Conservation (phyloP, 2,888 invertebrate species). For the Charanyca ferruginea region DNA sequence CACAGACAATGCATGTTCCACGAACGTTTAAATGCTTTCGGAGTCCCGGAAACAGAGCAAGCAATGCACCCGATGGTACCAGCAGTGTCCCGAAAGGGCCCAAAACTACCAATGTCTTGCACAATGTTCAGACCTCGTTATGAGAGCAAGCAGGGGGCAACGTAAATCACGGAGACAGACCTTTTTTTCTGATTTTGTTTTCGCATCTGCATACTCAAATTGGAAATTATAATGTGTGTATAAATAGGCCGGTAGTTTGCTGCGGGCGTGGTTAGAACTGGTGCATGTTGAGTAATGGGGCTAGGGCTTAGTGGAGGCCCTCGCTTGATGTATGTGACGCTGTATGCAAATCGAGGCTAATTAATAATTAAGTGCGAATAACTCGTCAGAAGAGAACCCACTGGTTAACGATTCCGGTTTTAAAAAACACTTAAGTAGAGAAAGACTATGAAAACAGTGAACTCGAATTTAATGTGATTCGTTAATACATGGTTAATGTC, state of each 20-base stretch:
- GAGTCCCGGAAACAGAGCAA: slow-evolving; percentile 81
- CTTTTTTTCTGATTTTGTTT: slow-evolving; percentile 62
- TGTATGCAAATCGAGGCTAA: slow-evolving; percentile 37
- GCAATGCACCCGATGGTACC: slow-evolving; percentile 46
- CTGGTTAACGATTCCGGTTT: not conserved
- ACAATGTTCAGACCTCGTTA: slow-evolving; percentile 68
- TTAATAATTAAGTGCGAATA: slow-evolving; percentile 30
- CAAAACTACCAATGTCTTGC: slow-evolving; percentile 35
- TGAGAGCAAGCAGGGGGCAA: slow-evolving; percentile 64
- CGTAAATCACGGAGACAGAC: slow-evolving; percentile 64
- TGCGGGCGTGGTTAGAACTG: slow-evolving; percentile 46
- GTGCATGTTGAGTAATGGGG: slow-evolving; percentile 38
- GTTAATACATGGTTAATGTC: no score
- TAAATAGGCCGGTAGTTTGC: slow-evolving; percentile 49
- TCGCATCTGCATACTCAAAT: slow-evolving; percentile 66
- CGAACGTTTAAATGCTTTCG: slow-evolving; percentile 75
- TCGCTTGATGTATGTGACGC: slow-evolving; percentile 21
- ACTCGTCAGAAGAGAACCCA: not conserved
- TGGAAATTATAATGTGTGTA: slow-evolving; percentile 64
- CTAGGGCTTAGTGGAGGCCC: slow-evolving; percentile 5
- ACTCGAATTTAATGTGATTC: no score
- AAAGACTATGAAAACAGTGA: no score
- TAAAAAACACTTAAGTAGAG: no score
- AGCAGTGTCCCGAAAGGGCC: slow-evolving; percentile 9
- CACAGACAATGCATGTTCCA: slow-evolving; percentile 66